Conservation (phyloP, 2,797 vertebrate species). For the Scleropages formosus region DNA sequence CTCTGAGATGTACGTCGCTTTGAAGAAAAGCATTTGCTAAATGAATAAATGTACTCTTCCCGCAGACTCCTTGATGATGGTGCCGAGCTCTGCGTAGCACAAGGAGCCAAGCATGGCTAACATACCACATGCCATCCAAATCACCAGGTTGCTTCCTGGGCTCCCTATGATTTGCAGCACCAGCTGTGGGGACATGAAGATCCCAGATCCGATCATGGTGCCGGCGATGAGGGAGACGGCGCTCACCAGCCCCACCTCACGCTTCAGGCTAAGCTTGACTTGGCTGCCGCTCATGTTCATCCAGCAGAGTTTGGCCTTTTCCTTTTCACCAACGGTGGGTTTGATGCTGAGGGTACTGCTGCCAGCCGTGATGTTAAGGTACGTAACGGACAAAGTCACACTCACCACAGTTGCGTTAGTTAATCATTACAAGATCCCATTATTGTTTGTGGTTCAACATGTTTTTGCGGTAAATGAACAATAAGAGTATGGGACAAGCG, state of each 20-base stretch:
- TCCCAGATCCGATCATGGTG: conserved; percentile 83
- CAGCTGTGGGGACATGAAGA: conserved; percentile 86
- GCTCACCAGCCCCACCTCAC: conserved; percentile 75
- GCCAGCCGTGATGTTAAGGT: neutral
- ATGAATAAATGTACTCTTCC: conserved; percentile 85
- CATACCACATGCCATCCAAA: conserved; percentile 79
- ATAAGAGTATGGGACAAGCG: no score
- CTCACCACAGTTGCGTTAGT: conserved; percentile 38
- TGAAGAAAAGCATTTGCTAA: no score
- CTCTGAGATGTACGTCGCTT: no score
- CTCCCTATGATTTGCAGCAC: conserved; percentile 75
- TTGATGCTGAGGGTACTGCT: neutral
- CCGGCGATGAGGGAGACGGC: conserved; percentile 78
- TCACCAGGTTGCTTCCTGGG: conserved; percentile 76
- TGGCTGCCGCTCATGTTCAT: no score
- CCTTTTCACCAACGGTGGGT: neutral
- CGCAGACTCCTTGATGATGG: conserved; percentile 80
- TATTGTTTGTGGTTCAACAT: neutral
- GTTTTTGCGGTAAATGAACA: conserved; percentile 17
- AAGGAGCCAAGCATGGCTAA: conserved; percentile 71
- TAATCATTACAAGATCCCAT: conserved; percentile 57
- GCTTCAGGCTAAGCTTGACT: conserved; percentile 55
- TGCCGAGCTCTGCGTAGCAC: conserved; percentile 83
- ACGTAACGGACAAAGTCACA: conserved; percentile 42
- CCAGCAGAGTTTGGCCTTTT: neutral